These are phyloP conservation scores for Yoshiicerus persimilis DNA, from an alignment of 1,140 invertebrate genomes.

Conservation along the genomic window DNA sequence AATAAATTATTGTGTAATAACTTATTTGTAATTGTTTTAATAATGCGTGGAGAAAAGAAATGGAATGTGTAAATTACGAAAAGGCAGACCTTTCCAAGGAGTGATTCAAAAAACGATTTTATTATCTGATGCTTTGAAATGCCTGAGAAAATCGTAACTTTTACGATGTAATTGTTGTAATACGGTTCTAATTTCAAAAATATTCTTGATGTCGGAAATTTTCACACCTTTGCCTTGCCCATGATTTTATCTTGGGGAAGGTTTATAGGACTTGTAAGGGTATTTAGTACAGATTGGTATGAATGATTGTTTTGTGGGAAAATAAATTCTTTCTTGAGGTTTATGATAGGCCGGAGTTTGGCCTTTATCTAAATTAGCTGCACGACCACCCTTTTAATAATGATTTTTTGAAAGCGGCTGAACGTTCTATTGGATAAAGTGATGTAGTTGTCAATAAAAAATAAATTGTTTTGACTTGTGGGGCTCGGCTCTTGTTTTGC, in stretches of 20 bases:
- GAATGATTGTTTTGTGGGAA: slow-evolving; percentile 12
- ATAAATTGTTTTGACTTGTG: slow-evolving; percentile 20
- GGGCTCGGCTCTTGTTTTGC: background rate
- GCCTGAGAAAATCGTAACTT: background rate
- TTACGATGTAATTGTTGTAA: background rate
- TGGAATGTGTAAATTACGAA: too few species aligned
- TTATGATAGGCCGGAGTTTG: background rate
- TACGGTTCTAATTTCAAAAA: background rate
- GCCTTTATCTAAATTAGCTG: slow-evolving; percentile 4
- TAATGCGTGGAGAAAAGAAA: background rate
- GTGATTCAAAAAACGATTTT: background rate
- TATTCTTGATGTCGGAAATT: background rate
- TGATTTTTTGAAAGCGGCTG: slow-evolving; percentile 16
- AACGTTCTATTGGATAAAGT: background rate
- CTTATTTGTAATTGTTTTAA: background rate
- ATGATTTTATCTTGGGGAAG: slow-evolving; percentile 19
- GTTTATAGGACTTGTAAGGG: background rate
- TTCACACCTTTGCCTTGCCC: slow-evolving; percentile 18
- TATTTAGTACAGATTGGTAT: background rate
- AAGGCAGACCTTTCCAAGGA: background rate
- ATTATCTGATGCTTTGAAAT: background rate
- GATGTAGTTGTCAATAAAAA: slow-evolving; percentile 23
- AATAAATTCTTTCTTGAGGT: background rate
- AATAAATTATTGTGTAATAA: background rate
- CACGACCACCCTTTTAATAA: slow-evolving; percentile 16